A percentile compares a stretch with the other conserved stretches of the same genome.
These are phyloP conservation scores for Anomalospiza imberbis DNA, from an alignment of 2,797 vertebrate species.

Conservation along the genomic window DNA sequence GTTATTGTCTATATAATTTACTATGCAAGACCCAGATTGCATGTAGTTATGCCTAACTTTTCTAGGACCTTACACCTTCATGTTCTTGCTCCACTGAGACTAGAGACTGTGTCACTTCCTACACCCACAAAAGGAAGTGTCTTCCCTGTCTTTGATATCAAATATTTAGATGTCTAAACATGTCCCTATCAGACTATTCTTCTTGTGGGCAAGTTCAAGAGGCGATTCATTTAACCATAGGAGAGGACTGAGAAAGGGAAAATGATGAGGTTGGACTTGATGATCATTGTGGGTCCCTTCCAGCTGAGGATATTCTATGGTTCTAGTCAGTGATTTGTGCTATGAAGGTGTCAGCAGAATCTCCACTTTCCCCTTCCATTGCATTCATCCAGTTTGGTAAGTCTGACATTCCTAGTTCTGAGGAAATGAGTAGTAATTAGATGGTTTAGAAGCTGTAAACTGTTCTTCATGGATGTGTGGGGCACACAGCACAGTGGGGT, in stretches of 20 bases:
- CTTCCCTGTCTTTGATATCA: background rate
- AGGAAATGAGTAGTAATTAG: background rate
- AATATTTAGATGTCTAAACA: background rate
- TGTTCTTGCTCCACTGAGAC: fast-evolving
- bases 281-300: background rate
- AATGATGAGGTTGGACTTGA: too few relatives aligned
- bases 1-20: background rate
- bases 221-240: fast-evolving
- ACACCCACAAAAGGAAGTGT: fast-evolving
- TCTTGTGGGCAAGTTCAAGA: fast-evolving
- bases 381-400: fast-evolving
- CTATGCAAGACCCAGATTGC: background rate
- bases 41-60: background rate
- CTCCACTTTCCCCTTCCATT: background rate
- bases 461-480: fast-evolving
- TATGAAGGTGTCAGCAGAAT: background rate
- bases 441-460: background rate
- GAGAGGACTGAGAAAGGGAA: background rate
- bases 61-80: background rate
- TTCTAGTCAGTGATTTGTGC: background rate
- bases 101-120: background rate
- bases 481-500: background rate
- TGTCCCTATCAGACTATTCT: background rate
- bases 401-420: background rate
- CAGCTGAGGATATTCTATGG: background rate